These are phyloP conservation scores for Clarias magur DNA, from an alignment of 2,113 vertebrate genomes.

Conservation along the genomic window DNA sequence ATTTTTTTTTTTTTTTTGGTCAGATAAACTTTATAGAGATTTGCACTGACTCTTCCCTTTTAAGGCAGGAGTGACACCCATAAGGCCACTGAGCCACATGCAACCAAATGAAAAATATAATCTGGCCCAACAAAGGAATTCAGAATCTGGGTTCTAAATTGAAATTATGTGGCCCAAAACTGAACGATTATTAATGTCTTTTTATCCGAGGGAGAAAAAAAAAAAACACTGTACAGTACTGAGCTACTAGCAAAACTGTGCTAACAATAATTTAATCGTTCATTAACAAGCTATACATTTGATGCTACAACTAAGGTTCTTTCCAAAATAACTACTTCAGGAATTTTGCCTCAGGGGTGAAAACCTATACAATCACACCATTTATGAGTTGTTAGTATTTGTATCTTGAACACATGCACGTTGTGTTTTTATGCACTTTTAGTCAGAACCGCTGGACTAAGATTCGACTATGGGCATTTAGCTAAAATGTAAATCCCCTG, in stretches of 20 bases:
- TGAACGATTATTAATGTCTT: neutral
- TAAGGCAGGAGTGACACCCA: neutral
- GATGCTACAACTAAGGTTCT: no score
- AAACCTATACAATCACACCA: neutral
- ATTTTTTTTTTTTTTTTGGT: no score
- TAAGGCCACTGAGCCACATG: neutral
- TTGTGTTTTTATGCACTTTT: neutral
- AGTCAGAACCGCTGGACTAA: no score
- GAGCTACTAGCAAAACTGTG: neutral
- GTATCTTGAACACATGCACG: neutral
- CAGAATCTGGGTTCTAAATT: neutral
- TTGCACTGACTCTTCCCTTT: neutral
- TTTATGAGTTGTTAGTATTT: neutral
- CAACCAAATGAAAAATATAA: neutral
- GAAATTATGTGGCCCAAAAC: neutral
- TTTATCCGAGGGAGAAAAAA: neutral
- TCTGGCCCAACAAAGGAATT: neutral
- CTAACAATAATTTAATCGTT: neutral
- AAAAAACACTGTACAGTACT: neutral
- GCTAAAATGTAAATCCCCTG: neutral
- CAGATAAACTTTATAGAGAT: neutral
- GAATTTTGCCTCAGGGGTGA: no score
- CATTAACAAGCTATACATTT: neutral
- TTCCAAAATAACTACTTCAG: no score
- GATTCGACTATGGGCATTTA: neutral